A percentile compares a stretch with the other conserved stretches of the same genome.
phyloP scores from a whole-genome alignment of 2,797 vertebrate genomes.

The Ceryle rudis region DNA sequence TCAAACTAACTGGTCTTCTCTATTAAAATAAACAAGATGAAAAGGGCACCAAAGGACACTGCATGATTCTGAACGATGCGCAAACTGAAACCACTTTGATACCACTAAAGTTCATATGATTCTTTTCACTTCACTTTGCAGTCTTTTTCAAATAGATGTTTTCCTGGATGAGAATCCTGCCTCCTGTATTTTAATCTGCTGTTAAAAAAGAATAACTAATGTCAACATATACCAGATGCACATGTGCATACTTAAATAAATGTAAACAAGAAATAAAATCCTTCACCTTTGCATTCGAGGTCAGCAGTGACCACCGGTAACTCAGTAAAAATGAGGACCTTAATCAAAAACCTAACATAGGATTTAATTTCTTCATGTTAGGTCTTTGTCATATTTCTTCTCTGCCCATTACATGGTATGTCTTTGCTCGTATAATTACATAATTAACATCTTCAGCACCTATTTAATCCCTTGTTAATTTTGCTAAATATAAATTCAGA shows the following conservation, averaged over 20 bases:
- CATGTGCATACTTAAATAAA: conserved; percentile 11
- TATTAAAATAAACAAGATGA: background rate
- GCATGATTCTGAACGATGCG: background rate
- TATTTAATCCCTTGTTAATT: conserved; percentile 70
- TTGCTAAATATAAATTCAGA: conserved; percentile 63
- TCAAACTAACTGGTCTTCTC: conserved; percentile 22
- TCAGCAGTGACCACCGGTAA: background rate
- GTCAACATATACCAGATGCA: conserved; percentile 40
- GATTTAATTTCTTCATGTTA: conserved; percentile 37
- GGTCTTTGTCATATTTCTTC: conserved; percentile 17
- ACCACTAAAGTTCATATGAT: background rate
- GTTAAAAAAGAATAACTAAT: conserved; percentile 2
- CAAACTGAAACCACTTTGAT: conserved; percentile 53
- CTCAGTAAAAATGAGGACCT: background rate
- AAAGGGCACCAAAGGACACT: conserved; percentile 15
- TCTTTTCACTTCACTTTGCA: conserved; percentile 33
- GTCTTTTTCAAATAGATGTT: conserved; percentile 17
- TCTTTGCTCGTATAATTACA: conserved; percentile 50
- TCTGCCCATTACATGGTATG: background rate
- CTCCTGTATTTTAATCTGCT: conserved; percentile 28
- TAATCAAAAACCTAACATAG: background rate
- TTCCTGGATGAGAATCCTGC: conserved; percentile 46
- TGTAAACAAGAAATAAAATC: conserved; percentile 28
- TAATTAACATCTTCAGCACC: conserved; percentile 67
- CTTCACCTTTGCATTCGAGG: conserved; percentile 2